Base-by-base conservation (phyloP, 2,797 vertebrate genomes). In the Ctenosaura bakeri region DNA sequence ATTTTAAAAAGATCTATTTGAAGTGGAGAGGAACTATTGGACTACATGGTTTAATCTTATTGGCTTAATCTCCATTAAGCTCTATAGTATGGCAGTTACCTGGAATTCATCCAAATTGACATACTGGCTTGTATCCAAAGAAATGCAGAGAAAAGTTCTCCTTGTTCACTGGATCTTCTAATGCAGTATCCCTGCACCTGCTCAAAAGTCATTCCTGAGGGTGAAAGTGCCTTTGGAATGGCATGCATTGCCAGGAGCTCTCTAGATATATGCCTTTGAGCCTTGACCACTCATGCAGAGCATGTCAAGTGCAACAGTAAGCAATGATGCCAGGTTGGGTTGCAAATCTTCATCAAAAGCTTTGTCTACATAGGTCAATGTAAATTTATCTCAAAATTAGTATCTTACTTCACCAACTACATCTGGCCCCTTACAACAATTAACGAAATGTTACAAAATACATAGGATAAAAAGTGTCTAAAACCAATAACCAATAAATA, bases 51-150 rank as follows among this genome's bases (percentile, higher is more conserved):
- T 46, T 46, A 46, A 74, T 3, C 5, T 8, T 35, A 29, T 74
- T 76, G 69, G 16, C 85, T 86, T 18, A 54, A 74, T 52, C 85
- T 52, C 16, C 26, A 5, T 77, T 86, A 62, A 86, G 38, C 52
- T 86, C n/a, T 29, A 73, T 4, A 86, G 35, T 86, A 77, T 86
- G 85, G n/a, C 85, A 74, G 69, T 86, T 77, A n/a, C 20, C 59
- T 22, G 54, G 54, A 24, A 64, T 29, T 42, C 13, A 24, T 42
- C 52, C 54, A 76, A 86, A 86, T 38, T 59, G 52, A 76, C n/a
- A 76, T 8, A 38, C 16, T 76, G 71, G 85, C 71, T 76, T 62
- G 14, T 9, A 42, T 86, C 85, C 69, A 74, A 86, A 64, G 35
- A 66, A 59, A 18, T 29, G 22, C 20, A 26, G 26, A 76, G 73